Conservation (phyloP, 2,888 invertebrate genomes). For the Alentia gelatinosa region DNA sequence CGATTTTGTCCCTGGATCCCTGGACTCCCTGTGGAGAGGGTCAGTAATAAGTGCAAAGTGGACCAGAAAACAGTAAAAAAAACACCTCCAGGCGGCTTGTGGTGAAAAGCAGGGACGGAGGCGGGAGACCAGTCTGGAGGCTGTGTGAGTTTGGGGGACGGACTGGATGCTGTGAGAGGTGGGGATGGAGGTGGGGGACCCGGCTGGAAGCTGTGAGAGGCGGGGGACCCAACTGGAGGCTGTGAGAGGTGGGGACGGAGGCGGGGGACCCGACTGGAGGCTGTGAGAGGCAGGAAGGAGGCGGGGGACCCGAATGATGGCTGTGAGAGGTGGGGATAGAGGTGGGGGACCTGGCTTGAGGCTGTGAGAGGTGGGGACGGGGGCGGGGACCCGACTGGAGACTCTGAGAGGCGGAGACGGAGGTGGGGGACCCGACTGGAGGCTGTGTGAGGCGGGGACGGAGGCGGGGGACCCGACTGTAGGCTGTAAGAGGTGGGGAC, state of each 20-base stretch:
- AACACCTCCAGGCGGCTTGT: no score
- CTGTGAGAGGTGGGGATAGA: background rate
- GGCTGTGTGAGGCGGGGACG: background rate
- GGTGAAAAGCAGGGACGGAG: no score
- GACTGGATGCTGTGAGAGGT: no score
- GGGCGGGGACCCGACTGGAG: background rate
- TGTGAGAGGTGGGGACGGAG: background rate
- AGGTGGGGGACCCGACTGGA: background rate
- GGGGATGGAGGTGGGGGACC: no score
- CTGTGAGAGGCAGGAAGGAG: background rate
- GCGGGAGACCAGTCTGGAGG: no score
- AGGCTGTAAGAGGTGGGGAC: background rate
- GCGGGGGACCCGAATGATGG: no score
- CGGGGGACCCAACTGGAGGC: no score
- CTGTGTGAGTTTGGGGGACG: no score
- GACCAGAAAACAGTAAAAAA: no score
- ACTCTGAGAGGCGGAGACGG: background rate
- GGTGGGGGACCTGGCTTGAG: background rate
- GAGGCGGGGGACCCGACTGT: background rate
- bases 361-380: background rate
- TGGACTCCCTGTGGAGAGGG: no score
- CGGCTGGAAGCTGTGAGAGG: background rate
- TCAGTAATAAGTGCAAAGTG: no score
- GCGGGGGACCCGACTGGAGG: background rate
- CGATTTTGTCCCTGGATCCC: no score